These are phyloP conservation scores for Nothobranchius kuhntae DNA, from an alignment of 2,113 vertebrate genomes.

Conservation along the genomic window DNA sequence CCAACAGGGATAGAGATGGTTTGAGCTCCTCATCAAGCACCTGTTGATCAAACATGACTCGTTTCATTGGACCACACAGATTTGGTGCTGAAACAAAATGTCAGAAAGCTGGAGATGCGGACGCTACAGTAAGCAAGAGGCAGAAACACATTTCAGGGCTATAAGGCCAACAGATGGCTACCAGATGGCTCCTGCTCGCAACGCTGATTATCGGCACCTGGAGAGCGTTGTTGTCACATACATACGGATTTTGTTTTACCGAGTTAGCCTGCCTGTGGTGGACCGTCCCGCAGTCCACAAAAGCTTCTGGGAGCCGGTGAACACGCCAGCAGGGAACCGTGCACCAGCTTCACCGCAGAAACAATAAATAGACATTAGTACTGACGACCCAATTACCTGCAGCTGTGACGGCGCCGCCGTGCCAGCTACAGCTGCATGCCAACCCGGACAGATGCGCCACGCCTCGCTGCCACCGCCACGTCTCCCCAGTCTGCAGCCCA, in stretches of 20 bases:
- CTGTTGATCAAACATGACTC: background rate
- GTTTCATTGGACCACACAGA: background rate
- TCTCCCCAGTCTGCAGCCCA: background rate
- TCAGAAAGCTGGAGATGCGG: background rate
- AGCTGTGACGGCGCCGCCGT: conserved; percentile 33
- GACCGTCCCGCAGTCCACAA: conserved; percentile 12
- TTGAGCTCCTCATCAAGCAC: conserved; percentile 3
- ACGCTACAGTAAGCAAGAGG: background rate
- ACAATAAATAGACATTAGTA: conserved; percentile 51
- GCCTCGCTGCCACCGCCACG: conserved; percentile 8
- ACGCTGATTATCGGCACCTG: conserved; percentile 3
- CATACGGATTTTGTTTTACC: background rate
- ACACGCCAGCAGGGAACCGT: conserved; percentile 23
- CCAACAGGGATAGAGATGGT: background rate
- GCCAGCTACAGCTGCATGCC: conserved; percentile 33
- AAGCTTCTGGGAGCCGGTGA: conserved; percentile 17
- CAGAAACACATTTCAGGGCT: background rate
- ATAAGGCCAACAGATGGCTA: conserved; percentile 10
- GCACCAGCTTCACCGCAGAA: conserved; percentile 30
- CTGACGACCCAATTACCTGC: conserved; percentile 59
- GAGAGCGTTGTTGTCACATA: background rate
- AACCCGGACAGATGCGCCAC: conserved; percentile 35
- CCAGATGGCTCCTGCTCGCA: conserved; percentile 1
- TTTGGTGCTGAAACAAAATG: background rate
- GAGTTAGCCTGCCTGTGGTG: conserved; percentile 8